A percentile compares a stretch with the other conserved stretches of the same genome.
These are phyloP conservation scores for Sipha maydis DNA, from an alignment of 2,888 invertebrate species.

Conservation along the genomic window DNA sequence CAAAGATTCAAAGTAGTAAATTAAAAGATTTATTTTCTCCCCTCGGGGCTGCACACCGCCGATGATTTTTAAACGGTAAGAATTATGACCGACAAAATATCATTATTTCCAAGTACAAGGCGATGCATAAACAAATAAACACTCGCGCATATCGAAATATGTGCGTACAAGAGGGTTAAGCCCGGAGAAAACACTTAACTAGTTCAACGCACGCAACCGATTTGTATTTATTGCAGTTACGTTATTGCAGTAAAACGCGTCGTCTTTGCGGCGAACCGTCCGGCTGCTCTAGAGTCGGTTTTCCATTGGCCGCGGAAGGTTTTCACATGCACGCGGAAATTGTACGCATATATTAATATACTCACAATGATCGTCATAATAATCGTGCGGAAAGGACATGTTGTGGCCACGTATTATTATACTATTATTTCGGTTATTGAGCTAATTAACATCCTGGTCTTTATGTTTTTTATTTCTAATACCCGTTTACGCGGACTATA, in stretches of 20 bases:
- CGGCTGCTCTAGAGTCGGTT: neutral
- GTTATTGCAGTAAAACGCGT: too few relatives aligned
- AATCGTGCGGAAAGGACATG: neutral
- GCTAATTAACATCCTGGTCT: conserved; percentile 57
- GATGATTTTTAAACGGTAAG: neutral
- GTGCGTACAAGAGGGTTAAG: neutral
- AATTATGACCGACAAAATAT: neutral
- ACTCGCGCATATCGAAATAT: neutral
- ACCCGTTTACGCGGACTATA: neutral
- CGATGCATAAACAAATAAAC: neutral
- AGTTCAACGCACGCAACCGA: conserved; percentile 32
- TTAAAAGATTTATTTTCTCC: neutral
- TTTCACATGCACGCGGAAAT: too few relatives aligned
- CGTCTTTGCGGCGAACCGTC: neutral
- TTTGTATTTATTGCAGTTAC: too few relatives aligned
- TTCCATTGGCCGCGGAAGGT: conserved; percentile 5
- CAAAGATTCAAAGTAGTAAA: neutral
- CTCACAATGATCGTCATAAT: neutral
- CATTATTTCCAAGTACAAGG: neutral
- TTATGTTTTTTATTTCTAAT: conserved; percentile 19
- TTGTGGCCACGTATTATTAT: neutral
- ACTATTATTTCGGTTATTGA: conserved; percentile 7
- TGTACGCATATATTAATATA: neutral
- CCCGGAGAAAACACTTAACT: neutral
- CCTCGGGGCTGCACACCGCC: neutral